These are phyloP conservation scores for Meloidogyne chitwoodi DNA, from an alignment of 1,140 invertebrate species.

Conservation along the genomic window DNA sequence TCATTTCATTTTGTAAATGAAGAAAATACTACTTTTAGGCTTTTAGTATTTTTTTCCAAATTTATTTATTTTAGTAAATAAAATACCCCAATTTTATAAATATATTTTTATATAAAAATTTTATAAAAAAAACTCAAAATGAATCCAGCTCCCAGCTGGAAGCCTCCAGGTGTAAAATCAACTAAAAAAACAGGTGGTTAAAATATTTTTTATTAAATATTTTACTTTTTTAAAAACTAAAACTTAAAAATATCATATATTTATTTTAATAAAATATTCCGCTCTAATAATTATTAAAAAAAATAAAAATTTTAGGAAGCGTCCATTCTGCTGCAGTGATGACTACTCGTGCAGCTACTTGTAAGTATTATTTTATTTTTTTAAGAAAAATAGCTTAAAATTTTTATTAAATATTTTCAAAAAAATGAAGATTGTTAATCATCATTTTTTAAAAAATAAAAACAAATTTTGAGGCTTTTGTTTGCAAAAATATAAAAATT, in stretches of 20 bases:
- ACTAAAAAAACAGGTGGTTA: background rate
- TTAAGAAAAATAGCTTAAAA: background rate
- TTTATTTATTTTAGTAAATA: background rate
- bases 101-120: no score
- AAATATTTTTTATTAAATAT: background rate
- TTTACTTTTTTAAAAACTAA: no score
- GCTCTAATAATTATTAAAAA: no score
- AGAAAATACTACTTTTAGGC: background rate
- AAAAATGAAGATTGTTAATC: no score
- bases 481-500: no score
- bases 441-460: no score
- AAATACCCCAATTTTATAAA: no score
- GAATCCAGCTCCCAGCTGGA: background rate
- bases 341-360: constrained; percentile 28
- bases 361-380: constrained; percentile 10
- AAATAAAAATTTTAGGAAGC: background rate
- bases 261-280: no score
- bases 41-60: background rate
- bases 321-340: constrained; percentile 1
- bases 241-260: no score
- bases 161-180: background rate
- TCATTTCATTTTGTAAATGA: background rate
- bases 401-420: no score
- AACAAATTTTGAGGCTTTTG: no score
- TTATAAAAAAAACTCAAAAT: no score